Evolutionary conservation across 2,888 invertebrate genomes (phyloP).

Genomic region (Fissipunctia ypsillon): DNA sequence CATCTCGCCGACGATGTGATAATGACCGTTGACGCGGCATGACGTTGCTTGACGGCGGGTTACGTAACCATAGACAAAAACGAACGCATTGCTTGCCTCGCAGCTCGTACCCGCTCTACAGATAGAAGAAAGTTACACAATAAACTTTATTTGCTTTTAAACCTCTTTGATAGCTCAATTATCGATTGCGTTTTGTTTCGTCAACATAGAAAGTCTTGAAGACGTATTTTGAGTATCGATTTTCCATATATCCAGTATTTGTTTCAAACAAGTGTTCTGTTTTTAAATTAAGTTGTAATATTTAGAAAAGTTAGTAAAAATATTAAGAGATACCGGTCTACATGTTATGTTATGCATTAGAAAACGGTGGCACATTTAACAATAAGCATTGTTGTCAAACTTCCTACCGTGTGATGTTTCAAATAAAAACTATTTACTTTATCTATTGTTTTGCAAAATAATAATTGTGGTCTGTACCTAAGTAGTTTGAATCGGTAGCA

Average conservation of each 20-base stretch:
- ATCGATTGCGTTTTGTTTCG: conserved; percentile 51
- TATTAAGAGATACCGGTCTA: not conserved
- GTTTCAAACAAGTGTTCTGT: conserved; percentile 10
- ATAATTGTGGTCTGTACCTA: not conserved
- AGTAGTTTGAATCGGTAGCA: not conserved
- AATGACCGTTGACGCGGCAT: conserved; percentile 79
- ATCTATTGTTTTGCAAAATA: conserved; percentile 12
- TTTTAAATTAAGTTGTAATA: conserved; percentile 1
- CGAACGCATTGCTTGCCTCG: conserved; percentile 34
- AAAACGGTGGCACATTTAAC: conserved; percentile 42
- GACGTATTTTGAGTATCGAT: conserved; percentile 6
- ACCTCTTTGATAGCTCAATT: conserved; percentile 61
- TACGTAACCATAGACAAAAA: conserved; percentile 63
- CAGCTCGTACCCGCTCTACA: conserved; percentile 27
- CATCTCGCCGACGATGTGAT: conserved; percentile 70
- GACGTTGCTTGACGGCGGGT: conserved; percentile 72
- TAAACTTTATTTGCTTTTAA: conserved; percentile 62
- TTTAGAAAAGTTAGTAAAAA: not conserved
- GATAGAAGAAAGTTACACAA: conserved; percentile 65
- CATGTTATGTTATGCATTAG: conserved; percentile 23
- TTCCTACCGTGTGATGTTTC: conserved; percentile 38
- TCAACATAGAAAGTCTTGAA: conserved; percentile 54
- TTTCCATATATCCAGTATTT: too few species aligned
- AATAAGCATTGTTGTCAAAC: conserved; percentile 58
- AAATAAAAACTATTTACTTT: not conserved